phyloP scores from a whole-genome alignment of 2,888 invertebrate species.

The Pristionchus japonicus region DNA sequence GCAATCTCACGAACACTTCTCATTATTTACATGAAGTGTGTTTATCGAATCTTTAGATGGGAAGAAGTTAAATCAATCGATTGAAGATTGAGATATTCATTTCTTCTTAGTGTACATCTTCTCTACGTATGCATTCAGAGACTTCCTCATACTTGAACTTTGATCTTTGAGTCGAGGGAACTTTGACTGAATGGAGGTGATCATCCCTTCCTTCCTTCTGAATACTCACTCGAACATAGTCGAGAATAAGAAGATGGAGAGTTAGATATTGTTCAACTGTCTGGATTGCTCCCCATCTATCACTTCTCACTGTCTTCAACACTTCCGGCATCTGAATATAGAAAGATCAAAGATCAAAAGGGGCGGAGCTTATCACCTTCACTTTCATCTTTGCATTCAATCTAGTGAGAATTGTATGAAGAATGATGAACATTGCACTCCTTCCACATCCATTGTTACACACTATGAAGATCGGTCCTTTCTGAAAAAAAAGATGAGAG shows the following conservation, averaged over 20 bases:
- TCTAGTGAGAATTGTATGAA: background rate
- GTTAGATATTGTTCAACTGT: slow-evolving; percentile 28
- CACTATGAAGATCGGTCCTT: background rate
- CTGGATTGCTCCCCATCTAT: slow-evolving; percentile 16
- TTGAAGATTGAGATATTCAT: background rate
- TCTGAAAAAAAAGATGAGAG: background rate
- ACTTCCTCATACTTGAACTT: background rate
- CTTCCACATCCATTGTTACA: slow-evolving; percentile 29
- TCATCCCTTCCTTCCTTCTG: background rate
- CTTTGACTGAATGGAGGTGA: background rate
- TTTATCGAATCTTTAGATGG: background rate
- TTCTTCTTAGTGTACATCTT: background rate
- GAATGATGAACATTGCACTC: slow-evolving; percentile 19
- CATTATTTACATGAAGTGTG: background rate
- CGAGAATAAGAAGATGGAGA: slow-evolving; percentile 2
- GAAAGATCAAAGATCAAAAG: background rate
- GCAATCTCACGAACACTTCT: too few relatives aligned
- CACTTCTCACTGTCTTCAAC: background rate
- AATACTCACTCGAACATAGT: background rate
- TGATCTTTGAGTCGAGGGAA: slow-evolving; percentile 22
- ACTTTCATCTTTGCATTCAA: background rate
- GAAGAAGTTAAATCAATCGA: too few relatives aligned
- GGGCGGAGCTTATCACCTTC: background rate
- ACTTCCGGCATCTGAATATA: background rate
- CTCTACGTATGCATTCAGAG: background rate